Evolutionary conservation across 2,113 vertebrate genomes (phyloP).

Genomic region (Passer montanus): DNA sequence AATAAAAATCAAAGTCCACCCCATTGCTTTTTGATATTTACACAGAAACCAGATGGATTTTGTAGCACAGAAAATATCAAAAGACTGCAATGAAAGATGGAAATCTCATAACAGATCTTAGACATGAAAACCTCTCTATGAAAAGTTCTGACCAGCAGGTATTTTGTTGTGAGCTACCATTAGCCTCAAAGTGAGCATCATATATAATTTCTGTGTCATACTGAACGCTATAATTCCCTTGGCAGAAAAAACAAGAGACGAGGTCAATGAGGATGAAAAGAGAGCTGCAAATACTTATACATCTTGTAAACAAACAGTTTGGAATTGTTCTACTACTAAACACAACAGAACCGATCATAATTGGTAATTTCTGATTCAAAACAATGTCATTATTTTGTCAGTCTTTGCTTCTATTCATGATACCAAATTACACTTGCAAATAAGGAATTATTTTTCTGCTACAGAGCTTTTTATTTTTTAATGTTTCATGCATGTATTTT

Average conservation of each 20-base stretch:
- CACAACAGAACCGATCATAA: not conserved
- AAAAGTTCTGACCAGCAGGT: not conserved
- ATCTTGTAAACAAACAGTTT: not conserved
- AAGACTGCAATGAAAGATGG: not conserved
- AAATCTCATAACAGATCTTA: not conserved
- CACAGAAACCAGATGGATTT: not conserved
- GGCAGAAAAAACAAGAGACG: not conserved
- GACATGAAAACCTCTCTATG: not conserved
- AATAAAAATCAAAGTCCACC: not conserved
- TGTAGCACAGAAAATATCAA: not conserved
- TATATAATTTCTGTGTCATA: not conserved
- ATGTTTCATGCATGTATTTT: not conserved
- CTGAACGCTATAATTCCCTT: not conserved
- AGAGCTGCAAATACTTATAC: not conserved
- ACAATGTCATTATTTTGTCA: slow-evolving; percentile 30
- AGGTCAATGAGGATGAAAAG: not conserved
- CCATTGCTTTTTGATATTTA: not conserved
- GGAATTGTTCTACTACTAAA: not conserved
- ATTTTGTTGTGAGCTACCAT: not conserved
- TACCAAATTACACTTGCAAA: not conserved
- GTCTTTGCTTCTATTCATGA: not conserved
- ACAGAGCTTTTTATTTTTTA: not conserved
- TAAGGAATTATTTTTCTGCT: not conserved
- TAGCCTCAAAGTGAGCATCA: not conserved
- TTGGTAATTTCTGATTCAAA: slow-evolving; percentile 32